A percentile compares a stretch with the other conserved stretches of the same genome.
Conservation (phyloP, 2,797 vertebrate species). For the Microchirus variegatus region DNA sequence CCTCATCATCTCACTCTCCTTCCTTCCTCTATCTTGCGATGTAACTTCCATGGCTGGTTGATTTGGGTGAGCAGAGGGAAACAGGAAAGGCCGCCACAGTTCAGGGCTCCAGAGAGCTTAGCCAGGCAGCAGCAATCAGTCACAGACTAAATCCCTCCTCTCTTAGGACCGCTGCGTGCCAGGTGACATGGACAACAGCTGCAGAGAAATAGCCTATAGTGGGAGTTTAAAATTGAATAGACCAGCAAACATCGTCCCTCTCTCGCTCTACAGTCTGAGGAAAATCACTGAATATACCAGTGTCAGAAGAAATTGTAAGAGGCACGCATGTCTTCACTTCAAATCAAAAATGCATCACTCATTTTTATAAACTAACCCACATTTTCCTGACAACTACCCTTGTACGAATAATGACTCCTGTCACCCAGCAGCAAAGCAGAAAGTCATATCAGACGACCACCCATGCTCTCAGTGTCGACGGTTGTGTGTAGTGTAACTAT, state of each 20-base stretch:
- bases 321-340: background rate
- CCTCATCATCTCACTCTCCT: slow-evolving; percentile 19
- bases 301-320: background rate
- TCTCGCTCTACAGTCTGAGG: background rate
- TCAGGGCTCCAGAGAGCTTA: slow-evolving; percentile 67
- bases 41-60: slow-evolving; percentile 71
- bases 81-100: slow-evolving; percentile 66
- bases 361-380: background rate
- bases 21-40: slow-evolving; percentile 47
- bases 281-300: slow-evolving; percentile 4
- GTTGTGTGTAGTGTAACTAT: background rate
- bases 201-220: slow-evolving; percentile 53
- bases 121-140: slow-evolving; percentile 74
- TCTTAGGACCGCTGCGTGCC: slow-evolving; percentile 62
- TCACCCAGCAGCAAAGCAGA: no score
- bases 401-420: background rate
- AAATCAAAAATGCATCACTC: background rate
- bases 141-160: slow-evolving; percentile 65
- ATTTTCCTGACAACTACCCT: background rate
- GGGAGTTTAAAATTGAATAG: slow-evolving; percentile 42
- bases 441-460: background rate
- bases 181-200: slow-evolving; percentile 71
- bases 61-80: slow-evolving; percentile 66
- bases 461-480: background rate
- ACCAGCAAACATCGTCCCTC: slow-evolving; percentile 20